These are phyloP conservation scores for Simalia tracyae DNA, from an alignment of 2,797 vertebrate genomes.

Conservation along the genomic window DNA sequence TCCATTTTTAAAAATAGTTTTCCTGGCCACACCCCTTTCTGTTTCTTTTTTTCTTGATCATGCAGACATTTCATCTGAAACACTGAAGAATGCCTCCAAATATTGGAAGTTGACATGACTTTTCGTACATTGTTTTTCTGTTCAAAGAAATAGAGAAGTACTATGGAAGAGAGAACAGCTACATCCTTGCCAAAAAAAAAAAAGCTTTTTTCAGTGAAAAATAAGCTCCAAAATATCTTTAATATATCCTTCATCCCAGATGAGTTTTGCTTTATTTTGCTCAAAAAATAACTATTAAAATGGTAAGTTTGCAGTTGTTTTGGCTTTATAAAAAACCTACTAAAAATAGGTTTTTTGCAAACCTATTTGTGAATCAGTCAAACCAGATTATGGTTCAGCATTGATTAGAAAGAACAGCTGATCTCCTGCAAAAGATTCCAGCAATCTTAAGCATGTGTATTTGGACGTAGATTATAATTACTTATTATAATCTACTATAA, in stretches of 20 bases:
- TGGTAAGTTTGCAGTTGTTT: not conserved
- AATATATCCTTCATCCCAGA: not conserved
- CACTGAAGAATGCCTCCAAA: not conserved
- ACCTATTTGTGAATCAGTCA: not conserved
- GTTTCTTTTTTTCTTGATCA: not conserved
- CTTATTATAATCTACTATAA: too few relatives aligned
- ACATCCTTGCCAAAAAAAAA: not conserved
- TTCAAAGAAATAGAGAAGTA: not conserved
- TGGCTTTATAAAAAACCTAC: not conserved
- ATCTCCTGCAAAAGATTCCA: not conserved
- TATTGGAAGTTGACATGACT: not conserved
- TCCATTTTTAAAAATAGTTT: constrained; percentile 9
- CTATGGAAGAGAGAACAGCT: not conserved
- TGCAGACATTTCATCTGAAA: constrained; percentile 37
- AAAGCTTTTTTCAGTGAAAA: not conserved
- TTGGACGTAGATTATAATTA: not conserved
- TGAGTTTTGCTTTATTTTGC: not conserved
- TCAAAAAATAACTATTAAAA: not conserved
- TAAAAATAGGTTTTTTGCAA: not conserved
- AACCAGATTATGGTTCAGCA: not conserved
- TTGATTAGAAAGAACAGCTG: not conserved
- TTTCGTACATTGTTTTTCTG: not conserved
- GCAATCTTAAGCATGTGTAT: not conserved
- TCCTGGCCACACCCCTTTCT: not conserved
- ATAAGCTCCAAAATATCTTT: not conserved